Evolutionary conservation across 2,797 vertebrate genomes (phyloP).

Genomic region (Sebastes diploproa): DNA sequence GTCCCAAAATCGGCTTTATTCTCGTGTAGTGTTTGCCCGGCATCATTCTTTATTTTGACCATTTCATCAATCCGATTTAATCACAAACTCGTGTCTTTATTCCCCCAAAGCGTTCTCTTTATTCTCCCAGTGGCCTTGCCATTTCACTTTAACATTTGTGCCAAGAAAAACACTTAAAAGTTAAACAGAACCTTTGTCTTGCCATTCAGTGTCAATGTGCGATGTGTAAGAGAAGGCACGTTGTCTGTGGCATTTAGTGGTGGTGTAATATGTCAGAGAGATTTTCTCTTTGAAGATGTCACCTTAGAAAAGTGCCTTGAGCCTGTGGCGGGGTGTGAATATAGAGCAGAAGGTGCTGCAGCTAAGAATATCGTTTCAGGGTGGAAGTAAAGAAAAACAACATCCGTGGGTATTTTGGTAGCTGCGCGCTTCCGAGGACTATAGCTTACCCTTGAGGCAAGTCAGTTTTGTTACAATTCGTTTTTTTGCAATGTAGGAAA

Average conservation of each 20-base stretch:
- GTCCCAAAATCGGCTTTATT: rapidly evolving
- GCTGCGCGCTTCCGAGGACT: neutral
- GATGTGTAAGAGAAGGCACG: neutral
- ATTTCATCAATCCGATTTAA: neutral
- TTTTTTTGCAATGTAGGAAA: neutral
- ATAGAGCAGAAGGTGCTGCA: constrained; percentile 4
- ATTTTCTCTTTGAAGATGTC: constrained; percentile 32
- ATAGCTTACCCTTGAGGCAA: neutral
- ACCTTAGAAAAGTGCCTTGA: constrained; percentile 33
- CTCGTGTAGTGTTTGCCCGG: neutral
- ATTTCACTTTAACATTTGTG: constrained; percentile 4
- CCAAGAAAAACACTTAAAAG: neutral
- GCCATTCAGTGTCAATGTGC: neutral
- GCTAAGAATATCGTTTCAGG: neutral
- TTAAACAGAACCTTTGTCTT: constrained; percentile 30
- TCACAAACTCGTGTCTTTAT: neutral
- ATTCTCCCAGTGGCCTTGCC: neutral
- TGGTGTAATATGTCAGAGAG: constrained; percentile 44
- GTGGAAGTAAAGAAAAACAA: neutral
- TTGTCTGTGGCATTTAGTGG: constrained; percentile 41
- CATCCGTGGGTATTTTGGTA: neutral
- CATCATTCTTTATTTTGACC: neutral
- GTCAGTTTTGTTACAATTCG: neutral
- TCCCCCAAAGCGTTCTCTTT: neutral
- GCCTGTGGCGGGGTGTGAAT: constrained; percentile 5